phyloP scores from a whole-genome alignment of 2,888 invertebrate species.

The Stenurella melanura region DNA sequence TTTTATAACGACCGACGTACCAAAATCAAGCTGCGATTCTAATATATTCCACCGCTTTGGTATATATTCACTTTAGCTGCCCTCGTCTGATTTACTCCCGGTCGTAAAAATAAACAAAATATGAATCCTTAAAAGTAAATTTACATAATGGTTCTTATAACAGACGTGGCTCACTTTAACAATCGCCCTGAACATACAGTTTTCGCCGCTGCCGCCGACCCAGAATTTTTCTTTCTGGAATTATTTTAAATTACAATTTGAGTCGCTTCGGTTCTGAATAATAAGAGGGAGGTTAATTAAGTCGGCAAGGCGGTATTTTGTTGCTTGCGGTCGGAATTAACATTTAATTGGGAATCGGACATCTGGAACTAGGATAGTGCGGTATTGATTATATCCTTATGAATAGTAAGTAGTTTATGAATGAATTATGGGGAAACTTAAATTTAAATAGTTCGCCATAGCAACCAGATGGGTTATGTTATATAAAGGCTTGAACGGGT shows the following conservation, averaged over 20 bases:
- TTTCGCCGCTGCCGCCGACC: background rate
- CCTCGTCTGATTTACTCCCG: background rate
- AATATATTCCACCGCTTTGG: background rate
- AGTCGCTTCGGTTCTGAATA: background rate
- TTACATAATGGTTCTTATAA: conserved; percentile 6
- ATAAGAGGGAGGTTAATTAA: conserved; percentile 3
- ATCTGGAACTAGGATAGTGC: background rate
- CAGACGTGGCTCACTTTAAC: background rate
- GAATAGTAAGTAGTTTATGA: background rate
- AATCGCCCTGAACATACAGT: background rate
- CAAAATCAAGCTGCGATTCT: background rate
- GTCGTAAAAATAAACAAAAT: conserved; percentile 12
- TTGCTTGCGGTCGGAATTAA: conserved; percentile 1
- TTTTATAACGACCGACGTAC: background rate
- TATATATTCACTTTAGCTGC: background rate
- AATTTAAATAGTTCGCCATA: background rate
- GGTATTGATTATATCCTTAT: background rate
- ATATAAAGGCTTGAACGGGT: background rate
- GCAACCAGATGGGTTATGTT: background rate
- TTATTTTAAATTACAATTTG: background rate
- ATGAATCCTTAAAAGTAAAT: conserved; percentile 15
- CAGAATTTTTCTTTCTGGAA: background rate
- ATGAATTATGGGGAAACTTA: background rate
- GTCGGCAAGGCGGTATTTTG: background rate
- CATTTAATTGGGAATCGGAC: conserved; percentile 8